Evolutionary conservation across 1,140 invertebrate genomes (phyloP), one percentile per base, ranked within the genome.

Genomic region (Anastrepha obliqua): DNA sequence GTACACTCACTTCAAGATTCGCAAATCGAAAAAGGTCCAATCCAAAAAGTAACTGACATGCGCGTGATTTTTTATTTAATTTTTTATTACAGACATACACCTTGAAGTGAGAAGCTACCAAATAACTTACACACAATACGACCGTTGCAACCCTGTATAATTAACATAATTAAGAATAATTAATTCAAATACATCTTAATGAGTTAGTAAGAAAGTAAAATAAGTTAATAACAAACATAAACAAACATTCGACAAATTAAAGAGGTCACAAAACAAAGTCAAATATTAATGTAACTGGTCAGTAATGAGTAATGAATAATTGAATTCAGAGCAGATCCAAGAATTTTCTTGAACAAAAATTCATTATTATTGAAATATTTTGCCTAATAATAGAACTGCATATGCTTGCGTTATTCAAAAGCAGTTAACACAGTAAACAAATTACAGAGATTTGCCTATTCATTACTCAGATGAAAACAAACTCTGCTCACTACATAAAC

Each of bases 381-480:
- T 0, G 29, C 29, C 0, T 29, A 29, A 29, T 29, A 29, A 29
- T 29, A 29, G 29, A 29, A 29, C 29, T 29, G 29, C 29, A 29
- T 29, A 29, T 29, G 29, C 29, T 29, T 29, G 29, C 29, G 29
- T 29, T 29, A 29, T 29, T 29, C 39, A 67, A 67, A 67, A 29
- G 20, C 2, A 39, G 39, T 58, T 58, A 13, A 58, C 13, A 8
- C 29, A 29, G 29, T 29, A 1, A 15, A 62, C 9, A 8, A 17
- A 4, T n/a, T 13, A 74, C 39, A 86, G n/a, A 29, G 62, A 29
- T 29, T 29, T 29, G 29, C 74, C 44, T 55, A 81, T 55, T 81
- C 47, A 65, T 17, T 58, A 89, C 81, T 51, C 15, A 70, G 86
- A 89, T 78, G 29, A 70, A 74, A 89, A 87, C 74, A 70, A 7